Conservation (phyloP, 2,888 invertebrate species). For the Dyspetes luteomarginatus region DNA sequence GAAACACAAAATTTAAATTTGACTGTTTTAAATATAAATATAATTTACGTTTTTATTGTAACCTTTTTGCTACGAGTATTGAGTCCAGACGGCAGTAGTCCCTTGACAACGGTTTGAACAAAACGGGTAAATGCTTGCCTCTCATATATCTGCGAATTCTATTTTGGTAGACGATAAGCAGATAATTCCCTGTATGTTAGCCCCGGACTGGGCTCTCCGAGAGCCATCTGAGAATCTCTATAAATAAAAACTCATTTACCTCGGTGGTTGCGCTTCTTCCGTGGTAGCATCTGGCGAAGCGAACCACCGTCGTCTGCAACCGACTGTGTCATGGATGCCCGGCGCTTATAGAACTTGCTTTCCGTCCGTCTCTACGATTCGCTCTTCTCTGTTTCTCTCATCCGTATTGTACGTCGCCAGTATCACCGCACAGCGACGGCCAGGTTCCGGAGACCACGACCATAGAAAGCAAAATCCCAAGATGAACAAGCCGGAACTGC, state of each 20-base stretch:
- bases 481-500: no score
- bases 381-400: constrained; percentile 30
- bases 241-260: constrained; percentile 69
- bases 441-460: no score
- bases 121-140: constrained; percentile 21
- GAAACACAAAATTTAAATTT: constrained; percentile 6
- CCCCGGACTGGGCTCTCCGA: constrained; percentile 7
- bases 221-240: constrained; percentile 43
- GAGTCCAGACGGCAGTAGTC: constrained; percentile 13
- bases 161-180: constrained; percentile 68
- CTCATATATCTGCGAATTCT: constrained; percentile 53
- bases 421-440: no score
- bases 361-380: no score
- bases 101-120: constrained; percentile 25
- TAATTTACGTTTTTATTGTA: no score
- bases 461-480: no score
- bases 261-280: constrained; percentile 58
- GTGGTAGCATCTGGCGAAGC: constrained; percentile 65
- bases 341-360: constrained; percentile 8
- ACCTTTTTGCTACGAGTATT: constrained; percentile 25
- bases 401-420: no score
- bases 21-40: neutral
- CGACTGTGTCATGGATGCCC: constrained; percentile 36
- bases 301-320: constrained; percentile 31
- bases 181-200: constrained; percentile 62